Base-by-base conservation (phyloP, 2,113 vertebrate species). In the Antechinus flavipes region DNA sequence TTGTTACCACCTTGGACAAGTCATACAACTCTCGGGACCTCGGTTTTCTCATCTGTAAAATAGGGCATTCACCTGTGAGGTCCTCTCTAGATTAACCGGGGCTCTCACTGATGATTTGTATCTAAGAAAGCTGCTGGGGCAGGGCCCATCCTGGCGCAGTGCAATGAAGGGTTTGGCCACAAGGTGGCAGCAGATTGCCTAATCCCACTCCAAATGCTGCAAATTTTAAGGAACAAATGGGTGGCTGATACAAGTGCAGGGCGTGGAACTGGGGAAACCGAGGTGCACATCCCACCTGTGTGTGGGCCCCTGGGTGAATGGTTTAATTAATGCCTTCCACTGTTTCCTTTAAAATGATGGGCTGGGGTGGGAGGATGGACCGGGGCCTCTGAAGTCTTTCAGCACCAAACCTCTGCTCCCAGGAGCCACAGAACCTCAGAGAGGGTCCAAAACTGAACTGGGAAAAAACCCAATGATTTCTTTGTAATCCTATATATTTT, bases 231-330 rank as follows among this genome's bases (percentile, higher is more conserved):
- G 55, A 58, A 47, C 49, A 92, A 93, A 92, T 23, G 0, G 6
- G 55, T 91, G 76, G 27, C 91, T 95, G 94, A 91, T 91, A 55
- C 93, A 95, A 96, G 89, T 90, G 91, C 91, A n/a, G 30, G 30
- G 8, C 9, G 94, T 50, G 30, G 68, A 42, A 94, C 1, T n/a
- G 14, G 68, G 68, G 16, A 76, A 35, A n/a, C 68, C 4, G n/a
- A n/a, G 68, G 35, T 23, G 42, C 19, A 8, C 8, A 84, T 42
- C 19, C 68, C 68, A 42, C 16, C n/a, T n/a, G 68, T 76, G 27
- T 30, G 58, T 30, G 27, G 58, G 10, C 11, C 2, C 8, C 30
- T 68, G n/a, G 68, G 68, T 8, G 1, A 23, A 23, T n/a, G 16
- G 68, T 19, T 19, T 76, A n/a, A 76, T 19, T 76, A n/a, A 76